These are phyloP conservation scores for Lasiommata megera DNA, from an alignment of 2,888 invertebrate species.

Conservation along the genomic window DNA sequence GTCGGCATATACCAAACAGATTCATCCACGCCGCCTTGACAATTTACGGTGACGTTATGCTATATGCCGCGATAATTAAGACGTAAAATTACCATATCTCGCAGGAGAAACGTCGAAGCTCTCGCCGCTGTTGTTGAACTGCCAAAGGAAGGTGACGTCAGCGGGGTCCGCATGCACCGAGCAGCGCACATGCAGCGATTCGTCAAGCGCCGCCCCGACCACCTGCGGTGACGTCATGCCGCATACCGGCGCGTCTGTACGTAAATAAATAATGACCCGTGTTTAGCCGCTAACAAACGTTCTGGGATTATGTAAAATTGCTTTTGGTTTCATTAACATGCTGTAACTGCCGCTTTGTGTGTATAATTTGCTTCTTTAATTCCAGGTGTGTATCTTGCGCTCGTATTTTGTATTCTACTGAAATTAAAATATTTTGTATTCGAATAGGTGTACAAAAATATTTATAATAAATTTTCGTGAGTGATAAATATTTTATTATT, in stretches of 20 bases:
- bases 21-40: slow-evolving; percentile 93
- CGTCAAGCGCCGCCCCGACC: slow-evolving; percentile 93
- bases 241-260: slow-evolving; percentile 90
- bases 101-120: slow-evolving; percentile 91
- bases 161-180: slow-evolving; percentile 93
- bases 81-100: slow-evolving; percentile 60
- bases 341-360: slow-evolving; percentile 1
- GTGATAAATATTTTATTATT: too few species aligned
- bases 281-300: slow-evolving; percentile 9
- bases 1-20: slow-evolving; percentile 92
- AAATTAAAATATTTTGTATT: too few species aligned
- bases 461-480: too few species aligned
- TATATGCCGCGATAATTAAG: too few species aligned
- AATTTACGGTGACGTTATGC: slow-evolving; percentile 85
- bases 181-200: slow-evolving; percentile 89
- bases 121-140: slow-evolving; percentile 94
- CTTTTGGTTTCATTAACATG: slow-evolving; percentile 8
- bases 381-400: not conserved
- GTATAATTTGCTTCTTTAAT: not conserved
- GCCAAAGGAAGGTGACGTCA: slow-evolving; percentile 93
- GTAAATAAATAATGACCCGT: slow-evolving; percentile 13
- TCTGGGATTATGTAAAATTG: slow-evolving; percentile 11
- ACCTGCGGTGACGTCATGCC: slow-evolving; percentile 86
- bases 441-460: too few species aligned
- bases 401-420: too few species aligned